Conservation (phyloP, 2,113 vertebrate genomes). For the Xyliphius kryptos region DNA sequence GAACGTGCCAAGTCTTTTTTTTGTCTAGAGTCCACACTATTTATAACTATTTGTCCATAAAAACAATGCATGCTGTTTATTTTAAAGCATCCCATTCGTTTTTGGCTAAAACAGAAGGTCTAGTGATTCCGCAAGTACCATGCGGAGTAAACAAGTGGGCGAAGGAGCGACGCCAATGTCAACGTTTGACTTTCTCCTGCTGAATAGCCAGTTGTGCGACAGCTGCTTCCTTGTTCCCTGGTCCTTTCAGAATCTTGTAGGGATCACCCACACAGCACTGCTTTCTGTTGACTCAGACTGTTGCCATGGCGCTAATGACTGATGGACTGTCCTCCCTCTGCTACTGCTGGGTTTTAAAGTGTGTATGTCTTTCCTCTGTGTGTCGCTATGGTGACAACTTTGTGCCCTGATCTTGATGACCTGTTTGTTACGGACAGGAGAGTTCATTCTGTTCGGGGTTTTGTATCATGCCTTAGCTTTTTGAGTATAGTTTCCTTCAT, state of each 20-base stretch:
- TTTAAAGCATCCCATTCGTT: too few species aligned
- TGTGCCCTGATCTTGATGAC: conserved; percentile 26
- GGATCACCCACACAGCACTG: conserved; percentile 23
- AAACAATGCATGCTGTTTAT: too few species aligned
- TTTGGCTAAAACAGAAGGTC: background rate
- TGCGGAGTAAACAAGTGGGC: background rate
- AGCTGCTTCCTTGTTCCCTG: conserved; percentile 1
- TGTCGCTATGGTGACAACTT: conserved; percentile 38
- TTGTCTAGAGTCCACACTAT: too few species aligned
- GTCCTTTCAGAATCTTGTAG: conserved; percentile 14
- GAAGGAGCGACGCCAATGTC: background rate
- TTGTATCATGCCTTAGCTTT: too few species aligned
- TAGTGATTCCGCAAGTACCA: background rate
- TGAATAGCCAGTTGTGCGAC: conserved; percentile 12
- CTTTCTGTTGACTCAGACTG: conserved; percentile 35
- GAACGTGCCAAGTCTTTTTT: too few species aligned
- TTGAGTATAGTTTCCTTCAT: too few species aligned
- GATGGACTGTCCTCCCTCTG: conserved; percentile 20
- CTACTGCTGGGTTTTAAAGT: conserved; percentile 22
- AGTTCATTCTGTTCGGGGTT: too few species aligned
- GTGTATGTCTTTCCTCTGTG: conserved; percentile 12
- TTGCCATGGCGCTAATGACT: conserved; percentile 41
- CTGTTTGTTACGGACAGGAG: conserved; percentile 10
- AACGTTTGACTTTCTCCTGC: background rate
- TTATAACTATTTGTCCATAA: too few species aligned